Conservation (phyloP, 2,797 vertebrate genomes). For the Sebastolobus altivelis region DNA sequence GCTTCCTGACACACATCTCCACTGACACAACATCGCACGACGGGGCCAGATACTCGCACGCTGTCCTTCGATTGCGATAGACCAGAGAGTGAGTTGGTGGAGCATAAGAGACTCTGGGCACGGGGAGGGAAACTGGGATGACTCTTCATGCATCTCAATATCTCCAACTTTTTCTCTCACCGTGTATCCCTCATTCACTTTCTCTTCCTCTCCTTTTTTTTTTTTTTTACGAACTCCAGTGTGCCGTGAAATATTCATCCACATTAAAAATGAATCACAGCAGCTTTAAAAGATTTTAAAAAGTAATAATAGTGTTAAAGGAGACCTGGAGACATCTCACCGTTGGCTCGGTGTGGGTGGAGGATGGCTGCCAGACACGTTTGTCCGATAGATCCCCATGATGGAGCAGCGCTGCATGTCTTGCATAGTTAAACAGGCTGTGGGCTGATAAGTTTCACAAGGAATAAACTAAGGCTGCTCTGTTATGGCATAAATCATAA, state of each 20-base stretch:
- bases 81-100: slow-evolving; percentile 51
- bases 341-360: slow-evolving; percentile 26
- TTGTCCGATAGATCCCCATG: slow-evolving; percentile 29
- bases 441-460: slow-evolving; percentile 17
- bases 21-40: slow-evolving; percentile 63
- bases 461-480: slow-evolving; percentile 1
- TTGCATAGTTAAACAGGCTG: slow-evolving; percentile 48
- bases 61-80: slow-evolving; percentile 46
- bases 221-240: slow-evolving; percentile 43
- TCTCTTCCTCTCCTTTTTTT: background rate
- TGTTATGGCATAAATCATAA: no score
- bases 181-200: slow-evolving; percentile 11
- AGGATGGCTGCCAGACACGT: slow-evolving; percentile 42
- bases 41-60: slow-evolving; percentile 50
- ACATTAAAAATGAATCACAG: slow-evolving; percentile 73
- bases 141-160: slow-evolving; percentile 56
- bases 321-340: slow-evolving; percentile 49
- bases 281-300: slow-evolving; percentile 78
- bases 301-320: slow-evolving; percentile 74
- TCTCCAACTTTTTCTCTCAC: slow-evolving; percentile 12
- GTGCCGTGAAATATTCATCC: slow-evolving; percentile 79
- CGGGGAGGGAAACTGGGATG: slow-evolving; percentile 38
- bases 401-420: slow-evolving; percentile 20
- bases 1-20: slow-evolving; percentile 67
- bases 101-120: slow-evolving; percentile 37